Conservation (phyloP, 1,140 invertebrate genomes). For the Zeugodacus cucurbitae region DNA sequence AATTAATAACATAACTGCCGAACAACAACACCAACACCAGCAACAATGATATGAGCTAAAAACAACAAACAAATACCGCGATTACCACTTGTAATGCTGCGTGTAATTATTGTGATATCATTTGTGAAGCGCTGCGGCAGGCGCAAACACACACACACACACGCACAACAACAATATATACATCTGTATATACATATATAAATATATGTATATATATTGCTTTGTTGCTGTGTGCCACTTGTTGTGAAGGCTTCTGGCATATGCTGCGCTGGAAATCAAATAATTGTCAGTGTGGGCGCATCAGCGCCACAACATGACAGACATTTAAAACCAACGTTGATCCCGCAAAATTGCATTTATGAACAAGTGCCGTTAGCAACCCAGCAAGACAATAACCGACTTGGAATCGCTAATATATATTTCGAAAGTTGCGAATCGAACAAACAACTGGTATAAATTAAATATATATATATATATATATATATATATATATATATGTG, state of each 20-base stretch:
- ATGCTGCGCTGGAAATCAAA: background rate
- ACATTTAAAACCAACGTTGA: background rate
- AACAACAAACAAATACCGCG: slow-evolving; percentile 33
- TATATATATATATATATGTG: no score
- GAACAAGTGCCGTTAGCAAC: no score
- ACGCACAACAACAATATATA: background rate
- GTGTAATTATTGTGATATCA: slow-evolving; percentile 37
- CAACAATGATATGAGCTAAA: background rate
- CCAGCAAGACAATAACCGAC: no score
- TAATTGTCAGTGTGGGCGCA: background rate
- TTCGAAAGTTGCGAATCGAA: background rate
- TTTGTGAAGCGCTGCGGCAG: background rate
- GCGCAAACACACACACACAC: background rate
- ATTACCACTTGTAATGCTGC: slow-evolving; percentile 36
- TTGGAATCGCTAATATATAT: no score
- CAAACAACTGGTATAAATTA: background rate
- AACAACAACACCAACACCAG: background rate
- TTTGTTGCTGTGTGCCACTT: background rate
- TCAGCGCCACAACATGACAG: background rate
- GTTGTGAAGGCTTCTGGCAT: background rate
- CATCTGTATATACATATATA: background rate
- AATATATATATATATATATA: no score
- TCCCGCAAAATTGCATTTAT: background rate
- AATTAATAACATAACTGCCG: slow-evolving; percentile 35
- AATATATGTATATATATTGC: background rate